A percentile compares a stretch with the other conserved stretches of the same genome.
Evolutionary conservation across 2,113 vertebrate genomes (phyloP).

Genomic region (Shinisaurus crocodilurus): DNA sequence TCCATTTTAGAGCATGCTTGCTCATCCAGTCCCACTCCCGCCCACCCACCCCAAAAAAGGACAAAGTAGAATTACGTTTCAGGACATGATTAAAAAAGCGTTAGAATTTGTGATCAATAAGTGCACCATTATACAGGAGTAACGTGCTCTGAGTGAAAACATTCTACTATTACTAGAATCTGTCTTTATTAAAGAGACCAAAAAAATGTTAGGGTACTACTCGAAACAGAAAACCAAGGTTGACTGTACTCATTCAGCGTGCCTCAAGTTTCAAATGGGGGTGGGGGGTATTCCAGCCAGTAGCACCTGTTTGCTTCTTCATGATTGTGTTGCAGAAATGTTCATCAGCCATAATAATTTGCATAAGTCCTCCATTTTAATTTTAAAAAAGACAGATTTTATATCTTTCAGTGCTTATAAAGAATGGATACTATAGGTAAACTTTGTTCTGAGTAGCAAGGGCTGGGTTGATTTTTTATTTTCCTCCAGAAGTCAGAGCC

Average conservation of each 20-base stretch:
- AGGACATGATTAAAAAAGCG: slow-evolving; percentile 76
- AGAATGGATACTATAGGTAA: slow-evolving; percentile 69
- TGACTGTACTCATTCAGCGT: slow-evolving; percentile 21
- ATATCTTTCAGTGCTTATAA: slow-evolving; percentile 65
- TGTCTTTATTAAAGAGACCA: slow-evolving; percentile 70
- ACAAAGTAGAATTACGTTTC: slow-evolving; percentile 77
- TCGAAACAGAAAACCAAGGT: slow-evolving; percentile 49
- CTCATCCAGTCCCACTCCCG: slow-evolving; percentile 45
- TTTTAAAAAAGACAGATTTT: slow-evolving; percentile 57
- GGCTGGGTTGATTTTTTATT: not conserved
- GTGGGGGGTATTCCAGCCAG: slow-evolving; percentile 39
- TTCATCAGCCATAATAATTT: slow-evolving; percentile 21
- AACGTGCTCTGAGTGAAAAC: slow-evolving; percentile 82
- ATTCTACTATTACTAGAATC: slow-evolving; percentile 81
- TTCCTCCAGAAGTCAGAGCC: slow-evolving; percentile 66
- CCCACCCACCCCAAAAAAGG: not conserved
- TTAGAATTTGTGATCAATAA: slow-evolving; percentile 78
- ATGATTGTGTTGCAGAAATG: slow-evolving; percentile 44
- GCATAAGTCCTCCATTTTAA: slow-evolving; percentile 7
- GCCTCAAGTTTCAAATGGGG: slow-evolving; percentile 46
- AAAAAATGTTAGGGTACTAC: slow-evolving; percentile 37
- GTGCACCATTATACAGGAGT: slow-evolving; percentile 81
- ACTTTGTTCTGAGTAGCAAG: slow-evolving; percentile 86
- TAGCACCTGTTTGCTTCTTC: slow-evolving; percentile 57
- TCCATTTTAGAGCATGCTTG: slow-evolving; percentile 55